Conservation (phyloP, 2,888 invertebrate genomes). For the Cyaniris semiargus region DNA sequence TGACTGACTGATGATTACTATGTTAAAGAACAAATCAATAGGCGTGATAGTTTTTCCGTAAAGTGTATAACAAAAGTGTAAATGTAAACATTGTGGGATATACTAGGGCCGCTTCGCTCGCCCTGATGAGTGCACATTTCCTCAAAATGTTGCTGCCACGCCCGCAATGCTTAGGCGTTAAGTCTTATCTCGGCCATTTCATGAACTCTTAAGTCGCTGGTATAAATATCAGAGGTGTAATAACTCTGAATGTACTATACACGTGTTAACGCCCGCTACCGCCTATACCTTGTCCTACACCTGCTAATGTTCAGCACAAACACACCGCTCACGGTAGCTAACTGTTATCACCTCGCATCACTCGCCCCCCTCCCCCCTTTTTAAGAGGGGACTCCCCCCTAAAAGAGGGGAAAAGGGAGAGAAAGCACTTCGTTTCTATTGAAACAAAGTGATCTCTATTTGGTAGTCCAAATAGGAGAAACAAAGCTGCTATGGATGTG, state of each 20-base stretch:
- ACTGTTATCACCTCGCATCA: constrained; percentile 44
- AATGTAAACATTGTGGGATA: no score
- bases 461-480: background rate
- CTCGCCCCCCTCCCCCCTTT: background rate
- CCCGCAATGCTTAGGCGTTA: no score
- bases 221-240: no score
- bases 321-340: constrained; percentile 50
- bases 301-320: constrained; percentile 51
- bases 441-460: constrained; percentile 12
- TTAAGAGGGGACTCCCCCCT: background rate
- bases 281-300: constrained; percentile 40
- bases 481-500: constrained; percentile 3
- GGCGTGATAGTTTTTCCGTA: no score
- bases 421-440: background rate
- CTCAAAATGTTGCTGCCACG: no score
- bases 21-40: no score
- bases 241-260: background rate
- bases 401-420: background rate
- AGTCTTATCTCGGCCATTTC: no score
- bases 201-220: no score
- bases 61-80: no score
- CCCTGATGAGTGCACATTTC: no score
- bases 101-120: no score
- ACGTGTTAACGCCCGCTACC: constrained; percentile 35
- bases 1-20: no score